Conservation (phyloP, 1,140 invertebrate genomes). For the Trichoplusia ni region DNA sequence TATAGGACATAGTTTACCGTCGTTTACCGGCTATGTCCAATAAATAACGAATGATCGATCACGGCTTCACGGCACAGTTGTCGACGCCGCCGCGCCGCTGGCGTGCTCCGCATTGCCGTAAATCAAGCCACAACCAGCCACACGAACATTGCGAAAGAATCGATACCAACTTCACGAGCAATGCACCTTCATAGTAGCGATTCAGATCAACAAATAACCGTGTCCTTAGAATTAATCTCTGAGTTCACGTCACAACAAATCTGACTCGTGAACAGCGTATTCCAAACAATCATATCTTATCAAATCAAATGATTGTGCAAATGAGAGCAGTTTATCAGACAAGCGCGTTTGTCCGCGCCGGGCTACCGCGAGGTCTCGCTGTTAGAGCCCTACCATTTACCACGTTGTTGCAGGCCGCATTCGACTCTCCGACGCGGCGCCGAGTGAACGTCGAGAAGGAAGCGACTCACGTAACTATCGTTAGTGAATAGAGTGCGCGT, state of each 20-base stretch:
- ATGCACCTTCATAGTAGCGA: neutral
- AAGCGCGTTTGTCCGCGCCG: constrained; percentile 49
- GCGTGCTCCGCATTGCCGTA: constrained; percentile 22
- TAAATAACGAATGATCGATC: constrained; percentile 48
- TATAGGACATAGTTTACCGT: constrained; percentile 2
- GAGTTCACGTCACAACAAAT: constrained; percentile 72
- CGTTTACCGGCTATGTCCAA: constrained; percentile 29
- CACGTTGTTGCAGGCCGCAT: constrained; percentile 65
- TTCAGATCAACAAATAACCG: neutral
- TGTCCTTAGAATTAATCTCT: constrained; percentile 44
- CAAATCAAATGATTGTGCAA: constrained; percentile 73
- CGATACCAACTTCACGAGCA: constrained; percentile 16
- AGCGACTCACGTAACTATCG: constrained; percentile 74
- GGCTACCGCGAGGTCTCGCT: constrained; percentile 55
- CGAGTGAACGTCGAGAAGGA: constrained; percentile 73
- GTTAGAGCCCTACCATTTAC: constrained; percentile 56
- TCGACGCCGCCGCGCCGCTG: constrained; percentile 3
- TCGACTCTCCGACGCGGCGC: constrained; percentile 61
- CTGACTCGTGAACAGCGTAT: constrained; percentile 62
- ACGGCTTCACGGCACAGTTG: constrained; percentile 31
- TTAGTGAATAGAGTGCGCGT: constrained; percentile 76
- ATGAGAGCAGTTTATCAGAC: constrained; percentile 69
- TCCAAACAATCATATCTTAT: constrained; percentile 72
- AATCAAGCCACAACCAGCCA: constrained; percentile 13
- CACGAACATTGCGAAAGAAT: constrained; percentile 34